Evolutionary conservation across 2,113 vertebrate species (phyloP).

Genomic region (Lepidiolamprologus cunningtoni): DNA sequence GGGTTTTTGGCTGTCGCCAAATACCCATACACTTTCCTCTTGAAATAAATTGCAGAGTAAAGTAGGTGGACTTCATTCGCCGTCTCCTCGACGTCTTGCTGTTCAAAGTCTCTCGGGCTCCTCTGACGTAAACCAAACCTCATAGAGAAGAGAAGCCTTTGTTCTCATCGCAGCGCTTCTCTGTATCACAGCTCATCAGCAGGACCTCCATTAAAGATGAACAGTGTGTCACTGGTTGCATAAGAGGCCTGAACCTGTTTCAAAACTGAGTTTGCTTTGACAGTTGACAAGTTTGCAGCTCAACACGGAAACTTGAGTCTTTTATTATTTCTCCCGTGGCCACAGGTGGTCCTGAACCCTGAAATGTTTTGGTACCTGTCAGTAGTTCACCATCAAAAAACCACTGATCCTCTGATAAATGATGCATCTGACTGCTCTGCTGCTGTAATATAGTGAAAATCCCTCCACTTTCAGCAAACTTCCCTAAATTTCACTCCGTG

Average conservation of each 20-base stretch:
- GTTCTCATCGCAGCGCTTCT: slow-evolving; percentile 7
- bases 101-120: neutral
- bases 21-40: neutral
- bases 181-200: slow-evolving; percentile 31
- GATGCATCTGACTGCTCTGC: neutral
- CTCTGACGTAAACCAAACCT: neutral
- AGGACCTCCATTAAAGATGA: slow-evolving; percentile 27
- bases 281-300: neutral
- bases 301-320: neutral
- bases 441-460: neutral
- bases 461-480: neutral
- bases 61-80: slow-evolving; percentile 25
- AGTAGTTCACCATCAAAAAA: neutral
- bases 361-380: neutral
- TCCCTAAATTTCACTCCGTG: neutral
- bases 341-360: neutral
- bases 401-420: neutral
- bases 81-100: neutral
- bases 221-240: neutral
- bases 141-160: neutral
- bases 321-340: neutral
- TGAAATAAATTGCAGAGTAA: slow-evolving; percentile 25
- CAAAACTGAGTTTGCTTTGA: neutral
- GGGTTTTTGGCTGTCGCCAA: slow-evolving; percentile 7
- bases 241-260: neutral